These are phyloP conservation scores for Aleadryas rufinucha DNA, from an alignment of 2,113 vertebrate genomes.

Conservation along the genomic window DNA sequence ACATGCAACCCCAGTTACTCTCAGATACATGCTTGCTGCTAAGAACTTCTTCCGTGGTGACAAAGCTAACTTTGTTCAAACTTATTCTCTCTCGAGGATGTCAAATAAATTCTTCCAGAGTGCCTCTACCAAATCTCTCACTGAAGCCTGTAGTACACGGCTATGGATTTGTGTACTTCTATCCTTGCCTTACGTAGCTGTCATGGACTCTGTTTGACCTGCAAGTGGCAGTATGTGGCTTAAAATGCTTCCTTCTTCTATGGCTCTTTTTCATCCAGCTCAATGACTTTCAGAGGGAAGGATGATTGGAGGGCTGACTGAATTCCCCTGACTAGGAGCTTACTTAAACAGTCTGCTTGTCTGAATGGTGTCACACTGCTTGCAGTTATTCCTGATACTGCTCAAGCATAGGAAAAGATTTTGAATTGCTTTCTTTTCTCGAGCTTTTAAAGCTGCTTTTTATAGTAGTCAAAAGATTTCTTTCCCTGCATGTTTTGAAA, in stretches of 20 bases:
- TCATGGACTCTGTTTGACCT: conserved; percentile 22
- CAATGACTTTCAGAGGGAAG: not conserved
- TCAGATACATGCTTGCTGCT: not conserved
- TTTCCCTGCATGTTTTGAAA: not conserved
- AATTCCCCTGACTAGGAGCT: not conserved
- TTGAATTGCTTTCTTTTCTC: not conserved
- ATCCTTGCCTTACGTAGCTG: not conserved
- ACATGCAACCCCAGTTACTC: fast-evolving
- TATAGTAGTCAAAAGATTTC: not conserved
- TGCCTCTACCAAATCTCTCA: not conserved
- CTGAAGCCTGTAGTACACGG: not conserved
- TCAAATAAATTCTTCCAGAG: not conserved
- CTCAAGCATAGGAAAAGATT: not conserved
- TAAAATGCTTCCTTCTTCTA: not conserved
- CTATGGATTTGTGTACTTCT: not conserved
- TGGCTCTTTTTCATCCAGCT: not conserved
- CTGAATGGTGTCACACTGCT: not conserved
- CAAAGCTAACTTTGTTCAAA: not conserved
- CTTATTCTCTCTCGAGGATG: not conserved
- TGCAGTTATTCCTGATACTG: not conserved
- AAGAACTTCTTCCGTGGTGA: not conserved
- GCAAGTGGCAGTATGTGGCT: conserved; percentile 60
- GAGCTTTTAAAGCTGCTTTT: not conserved
- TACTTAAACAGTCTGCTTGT: not conserved
- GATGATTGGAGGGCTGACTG: not conserved